Evolutionary conservation across 2,888 invertebrate species (phyloP).

Genomic region (Trichopria drosophilae): DNA sequence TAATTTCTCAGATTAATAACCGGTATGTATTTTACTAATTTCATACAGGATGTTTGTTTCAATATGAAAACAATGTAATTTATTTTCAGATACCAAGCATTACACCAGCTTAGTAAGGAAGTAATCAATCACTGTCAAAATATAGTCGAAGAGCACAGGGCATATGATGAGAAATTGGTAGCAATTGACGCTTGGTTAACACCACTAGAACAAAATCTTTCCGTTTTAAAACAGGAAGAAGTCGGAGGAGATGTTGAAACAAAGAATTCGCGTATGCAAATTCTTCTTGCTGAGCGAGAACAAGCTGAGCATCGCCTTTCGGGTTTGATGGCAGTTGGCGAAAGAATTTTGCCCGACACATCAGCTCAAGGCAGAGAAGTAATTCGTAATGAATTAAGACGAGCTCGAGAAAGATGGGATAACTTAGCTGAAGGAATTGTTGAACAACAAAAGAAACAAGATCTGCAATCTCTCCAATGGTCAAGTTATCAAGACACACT

Average conservation of each 20-base stretch:
- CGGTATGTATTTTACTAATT: slow-evolving; percentile 59
- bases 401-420: slow-evolving; percentile 85
- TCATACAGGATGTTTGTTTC: too few species aligned
- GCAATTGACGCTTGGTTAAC: slow-evolving; percentile 78
- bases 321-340: slow-evolving; percentile 76
- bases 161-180: slow-evolving; percentile 74
- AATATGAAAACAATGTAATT: background rate
- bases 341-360: slow-evolving; percentile 89
- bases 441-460: slow-evolving; percentile 82
- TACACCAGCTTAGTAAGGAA: slow-evolving; percentile 81
- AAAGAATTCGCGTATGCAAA: slow-evolving; percentile 70
- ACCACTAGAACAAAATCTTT: slow-evolving; percentile 72
- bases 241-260: slow-evolving; percentile 66
- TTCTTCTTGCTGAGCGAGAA: slow-evolving; percentile 77
- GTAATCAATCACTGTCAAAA: slow-evolving; percentile 82
- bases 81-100: slow-evolving; percentile 68
- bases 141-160: slow-evolving; percentile 80
- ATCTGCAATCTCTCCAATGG: slow-evolving; percentile 80
- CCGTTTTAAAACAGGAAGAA: slow-evolving; percentile 67
- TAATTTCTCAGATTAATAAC: slow-evolving; percentile 87
- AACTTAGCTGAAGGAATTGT: slow-evolving; percentile 79
- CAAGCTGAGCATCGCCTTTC: slow-evolving; percentile 80
- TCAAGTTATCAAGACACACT: slow-evolving; percentile 84
- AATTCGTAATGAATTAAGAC: slow-evolving; percentile 81
- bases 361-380: slow-evolving; percentile 88